Percentiles rank a stretch among this genome's conserved stretches.
Conservation (phyloP, 2,113 vertebrate species). For the Ciconia stormi region DNA sequence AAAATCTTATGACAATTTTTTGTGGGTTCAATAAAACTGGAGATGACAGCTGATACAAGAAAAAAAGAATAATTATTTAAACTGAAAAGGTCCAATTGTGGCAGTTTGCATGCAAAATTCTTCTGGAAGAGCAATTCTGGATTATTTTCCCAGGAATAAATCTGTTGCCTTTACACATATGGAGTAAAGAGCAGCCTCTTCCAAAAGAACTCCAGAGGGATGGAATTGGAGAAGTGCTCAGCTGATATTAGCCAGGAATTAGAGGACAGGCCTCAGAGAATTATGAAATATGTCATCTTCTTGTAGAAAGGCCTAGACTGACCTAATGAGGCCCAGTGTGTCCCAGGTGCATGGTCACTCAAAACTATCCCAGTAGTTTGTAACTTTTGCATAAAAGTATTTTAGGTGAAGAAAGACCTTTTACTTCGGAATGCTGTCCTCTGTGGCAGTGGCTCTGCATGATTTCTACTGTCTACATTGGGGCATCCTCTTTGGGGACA, state of each 20-base stretch:
- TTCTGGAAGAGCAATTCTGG: not conserved
- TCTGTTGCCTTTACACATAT: not conserved
- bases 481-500: not conserved
- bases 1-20: not conserved
- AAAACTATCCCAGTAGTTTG: not conserved
- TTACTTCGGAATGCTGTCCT: not conserved
- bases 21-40: not conserved
- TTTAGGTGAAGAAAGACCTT: not conserved
- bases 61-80: not conserved
- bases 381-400: not conserved
- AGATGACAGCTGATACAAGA: not conserved
- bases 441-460: not conserved
- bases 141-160: not conserved
- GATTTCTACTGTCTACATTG: not conserved
- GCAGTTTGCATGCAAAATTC: not conserved
- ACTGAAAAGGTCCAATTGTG: not conserved
- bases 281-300: not conserved
- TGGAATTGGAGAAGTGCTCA: not conserved
- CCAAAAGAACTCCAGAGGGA: not conserved
- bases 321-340: not conserved
- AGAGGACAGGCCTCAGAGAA: not conserved
- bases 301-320: not conserved
- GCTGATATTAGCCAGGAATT: not conserved
- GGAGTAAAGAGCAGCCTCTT: not conserved
- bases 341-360: not conserved